Evolutionary conservation across 2,797 vertebrate genomes (phyloP).

Genomic region (Aplochiton taeniatus): DNA sequence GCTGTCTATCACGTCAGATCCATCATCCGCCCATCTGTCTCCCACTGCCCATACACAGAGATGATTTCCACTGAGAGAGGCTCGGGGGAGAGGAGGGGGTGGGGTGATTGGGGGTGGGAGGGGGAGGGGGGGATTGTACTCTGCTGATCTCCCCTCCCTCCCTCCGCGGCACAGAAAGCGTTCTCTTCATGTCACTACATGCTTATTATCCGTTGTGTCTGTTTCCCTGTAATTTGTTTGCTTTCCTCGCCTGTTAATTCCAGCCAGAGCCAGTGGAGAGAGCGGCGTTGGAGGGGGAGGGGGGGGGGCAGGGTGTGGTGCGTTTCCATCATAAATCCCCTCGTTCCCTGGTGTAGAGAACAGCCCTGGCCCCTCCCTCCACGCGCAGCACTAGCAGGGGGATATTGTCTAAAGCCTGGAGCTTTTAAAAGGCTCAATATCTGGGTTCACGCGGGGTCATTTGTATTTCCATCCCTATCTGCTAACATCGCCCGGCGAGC

Average conservation of each 20-base stretch:
- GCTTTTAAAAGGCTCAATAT: constrained; percentile 75
- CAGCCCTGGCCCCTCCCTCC: constrained; percentile 52
- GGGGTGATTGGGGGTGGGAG: background rate
- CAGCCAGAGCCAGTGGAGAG: constrained; percentile 64
- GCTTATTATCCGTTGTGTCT: constrained; percentile 72
- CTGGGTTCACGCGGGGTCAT: constrained; percentile 70
- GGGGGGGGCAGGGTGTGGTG: background rate
- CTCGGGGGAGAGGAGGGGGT: constrained; percentile 35
- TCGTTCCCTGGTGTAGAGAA: constrained; percentile 63
- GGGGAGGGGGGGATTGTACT: constrained; percentile 47
- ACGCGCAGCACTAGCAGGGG: constrained; percentile 41
- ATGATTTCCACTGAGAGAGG: constrained; percentile 63
- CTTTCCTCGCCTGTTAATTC: constrained; percentile 72
- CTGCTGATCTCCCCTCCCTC: constrained; percentile 29
- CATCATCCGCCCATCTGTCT: constrained; percentile 84
- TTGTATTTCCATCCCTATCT: constrained; percentile 79
- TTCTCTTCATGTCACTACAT: constrained; percentile 64
- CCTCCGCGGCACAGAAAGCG: constrained; percentile 47
- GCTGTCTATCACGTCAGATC: constrained; percentile 80
- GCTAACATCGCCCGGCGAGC: constrained; percentile 63
- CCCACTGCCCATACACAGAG: constrained; percentile 61
- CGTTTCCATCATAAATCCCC: constrained; percentile 66
- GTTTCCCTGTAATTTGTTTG: constrained; percentile 76
- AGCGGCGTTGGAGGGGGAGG: constrained; percentile 48
- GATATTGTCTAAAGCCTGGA: constrained; percentile 70